Evolutionary conservation across 2,113 vertebrate genomes (phyloP), one percentile per base, ranked within the genome.

Genomic region (Crotalus tigris): DNA sequence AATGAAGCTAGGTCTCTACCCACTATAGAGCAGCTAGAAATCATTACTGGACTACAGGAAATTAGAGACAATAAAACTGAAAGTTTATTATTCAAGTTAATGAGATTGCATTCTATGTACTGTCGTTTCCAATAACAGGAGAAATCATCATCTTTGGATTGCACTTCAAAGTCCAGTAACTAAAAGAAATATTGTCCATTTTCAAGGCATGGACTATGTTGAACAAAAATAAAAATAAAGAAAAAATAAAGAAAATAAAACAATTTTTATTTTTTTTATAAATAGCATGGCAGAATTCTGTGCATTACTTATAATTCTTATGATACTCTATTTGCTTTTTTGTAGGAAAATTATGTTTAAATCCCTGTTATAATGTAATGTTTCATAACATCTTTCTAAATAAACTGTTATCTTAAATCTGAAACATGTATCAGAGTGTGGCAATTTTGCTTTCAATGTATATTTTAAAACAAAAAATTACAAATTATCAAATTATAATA

Each of bases 401-500:
- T 85, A 93, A 2, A 4, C 85, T 49, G 57, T 58, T 39, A 91
- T 90, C 93, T 7, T 57, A 17, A 39, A n/a, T 15, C 55, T 33
- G 46, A 59, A 95, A 91, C 90, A 39, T 93, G 15, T 33, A 21
- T 29, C 39, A 57, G 12, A 33, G 51, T 39, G 49, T 51, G 33
- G 5, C 21, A 49, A 57, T 21, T 33, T 49, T 44, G 86, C 6
- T 85, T 59, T 88, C 89, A 0, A 23, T 24, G 51, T 90, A 53
- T 89, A 87, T 61, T 92, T 85, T 88, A 53, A 94, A 94, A 59
- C 5, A 33, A 0, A 2, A 92, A 23, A 3, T 95, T 90, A 0
- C 3, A 91, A 96, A 94, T 1, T 81, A 92, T 24, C 57, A 89
- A 94, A 95, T 95, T 95, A 90, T 93, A 96, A 95, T 96, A 96